Percentiles rank a stretch among this genome's conserved stretches.
Evolutionary conservation across 2,888 invertebrate genomes (phyloP).

Genomic region (Linyphia triangularis): DNA sequence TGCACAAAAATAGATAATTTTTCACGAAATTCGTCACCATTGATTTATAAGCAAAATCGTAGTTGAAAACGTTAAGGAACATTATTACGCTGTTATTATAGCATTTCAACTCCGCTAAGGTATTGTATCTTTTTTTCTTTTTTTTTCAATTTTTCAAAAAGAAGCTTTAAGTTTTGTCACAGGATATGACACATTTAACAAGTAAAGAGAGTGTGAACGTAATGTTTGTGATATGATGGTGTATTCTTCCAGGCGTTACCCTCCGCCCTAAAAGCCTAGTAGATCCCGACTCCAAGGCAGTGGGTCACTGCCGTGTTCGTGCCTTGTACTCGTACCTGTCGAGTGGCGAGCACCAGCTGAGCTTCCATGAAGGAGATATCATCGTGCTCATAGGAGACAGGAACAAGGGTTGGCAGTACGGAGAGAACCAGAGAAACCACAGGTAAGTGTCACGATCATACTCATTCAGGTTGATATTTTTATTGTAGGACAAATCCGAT

Average conservation of each 20-base stretch:
- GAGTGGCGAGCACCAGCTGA: slow-evolving; percentile 92
- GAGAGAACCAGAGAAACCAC: slow-evolving; percentile 95
- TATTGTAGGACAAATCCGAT: too few relatives aligned
- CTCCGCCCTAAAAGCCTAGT: slow-evolving; percentile 80
- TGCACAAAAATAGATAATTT: too few relatives aligned
- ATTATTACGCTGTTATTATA: too few relatives aligned
- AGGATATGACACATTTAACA: neutral
- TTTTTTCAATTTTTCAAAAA: neutral
- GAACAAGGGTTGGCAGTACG: slow-evolving; percentile 97
- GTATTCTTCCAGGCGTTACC: slow-evolving; percentile 53
- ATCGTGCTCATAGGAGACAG: slow-evolving; percentile 92
- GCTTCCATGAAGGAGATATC: slow-evolving; percentile 93
- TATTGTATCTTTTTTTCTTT: too few relatives aligned
- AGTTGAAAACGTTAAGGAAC: too few relatives aligned
- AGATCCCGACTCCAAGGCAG: slow-evolving; percentile 78
- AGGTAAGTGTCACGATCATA: slow-evolving; percentile 80
- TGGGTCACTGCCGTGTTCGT: slow-evolving; percentile 86
- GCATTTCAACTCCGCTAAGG: too few relatives aligned
- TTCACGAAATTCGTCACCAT: too few relatives aligned
- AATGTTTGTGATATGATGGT: neutral
- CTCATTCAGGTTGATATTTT: too few relatives aligned
- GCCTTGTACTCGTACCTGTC: slow-evolving; percentile 94
- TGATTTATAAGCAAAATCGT: too few relatives aligned
- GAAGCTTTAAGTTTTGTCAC: neutral
- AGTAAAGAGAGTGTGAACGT: neutral